A percentile compares a stretch with the other conserved stretches of the same genome.
Evolutionary conservation across 2,797 vertebrate species (phyloP).

Genomic region (Oryzias sinensis): DNA sequence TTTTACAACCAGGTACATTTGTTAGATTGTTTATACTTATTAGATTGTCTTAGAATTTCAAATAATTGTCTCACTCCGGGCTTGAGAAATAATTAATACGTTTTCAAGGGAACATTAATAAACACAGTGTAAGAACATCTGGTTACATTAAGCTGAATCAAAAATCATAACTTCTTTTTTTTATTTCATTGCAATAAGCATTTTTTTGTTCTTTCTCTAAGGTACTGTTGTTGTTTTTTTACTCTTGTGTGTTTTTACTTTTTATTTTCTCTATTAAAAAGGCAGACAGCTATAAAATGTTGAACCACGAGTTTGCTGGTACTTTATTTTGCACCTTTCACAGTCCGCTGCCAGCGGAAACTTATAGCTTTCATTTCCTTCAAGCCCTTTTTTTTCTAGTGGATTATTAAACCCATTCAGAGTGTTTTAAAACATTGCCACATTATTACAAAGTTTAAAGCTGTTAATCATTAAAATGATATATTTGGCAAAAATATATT

Average conservation of each 20-base stretch:
- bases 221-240: too few species aligned
- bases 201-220: too few species aligned
- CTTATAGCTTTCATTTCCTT: background rate
- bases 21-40: background rate
- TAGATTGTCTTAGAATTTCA: background rate
- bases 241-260: background rate
- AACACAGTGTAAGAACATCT: too few species aligned
- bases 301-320: background rate
- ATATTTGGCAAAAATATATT: too few species aligned
- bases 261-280: background rate
- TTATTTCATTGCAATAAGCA: too few species aligned
- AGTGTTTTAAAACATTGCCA: background rate
- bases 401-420: background rate
- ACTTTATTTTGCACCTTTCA: background rate
- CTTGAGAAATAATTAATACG: background rate
- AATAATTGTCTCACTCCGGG: background rate
- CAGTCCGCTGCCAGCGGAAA: background rate
- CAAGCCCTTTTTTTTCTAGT: background rate
- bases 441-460: constrained; percentile 12
- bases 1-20: constrained; percentile 12
- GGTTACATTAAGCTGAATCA: too few species aligned
- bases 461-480: constrained; percentile 1
- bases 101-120: background rate
- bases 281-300: background rate
- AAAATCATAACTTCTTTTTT: too few species aligned